Evolutionary conservation across 2,888 invertebrate genomes (phyloP).

Genomic region (Parnassius smintheus): DNA sequence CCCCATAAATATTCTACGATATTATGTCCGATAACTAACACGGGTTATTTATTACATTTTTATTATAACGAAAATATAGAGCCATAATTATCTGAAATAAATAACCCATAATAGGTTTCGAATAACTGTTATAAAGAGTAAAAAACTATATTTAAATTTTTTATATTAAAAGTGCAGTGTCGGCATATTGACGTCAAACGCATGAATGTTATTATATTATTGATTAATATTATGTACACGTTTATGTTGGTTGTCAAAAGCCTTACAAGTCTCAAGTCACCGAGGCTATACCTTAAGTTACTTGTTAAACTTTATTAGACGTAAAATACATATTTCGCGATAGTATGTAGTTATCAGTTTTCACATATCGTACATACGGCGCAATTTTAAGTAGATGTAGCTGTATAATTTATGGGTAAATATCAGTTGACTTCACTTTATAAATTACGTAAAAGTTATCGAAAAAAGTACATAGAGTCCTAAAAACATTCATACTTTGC

Average conservation of each 20-base stretch:
- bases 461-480: too few relatives aligned
- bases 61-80: neutral
- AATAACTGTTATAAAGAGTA: neutral
- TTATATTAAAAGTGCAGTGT: slow-evolving; percentile 9
- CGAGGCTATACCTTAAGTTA: neutral
- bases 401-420: slow-evolving; percentile 5
- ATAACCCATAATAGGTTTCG: neutral
- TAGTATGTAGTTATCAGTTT: slow-evolving; percentile 2
- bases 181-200: slow-evolving; percentile 19
- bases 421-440: too few relatives aligned
- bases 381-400: slow-evolving; percentile 1
- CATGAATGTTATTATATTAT: slow-evolving; percentile 26
- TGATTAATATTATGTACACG: slow-evolving; percentile 15
- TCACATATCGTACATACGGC: slow-evolving; percentile 10
- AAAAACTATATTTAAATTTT: neutral
- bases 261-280: slow-evolving; percentile 17
- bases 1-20: too few relatives aligned
- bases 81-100: neutral
- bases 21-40: too few relatives aligned
- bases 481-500: too few relatives aligned
- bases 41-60: too few relatives aligned
- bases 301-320: slow-evolving; percentile 10
- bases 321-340: slow-evolving; percentile 2
- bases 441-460: too few relatives aligned
- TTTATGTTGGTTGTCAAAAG: slow-evolving; percentile 24